Evolutionary conservation across 2,888 invertebrate species (phyloP).

Genomic region (Plagodis dolabraria): DNA sequence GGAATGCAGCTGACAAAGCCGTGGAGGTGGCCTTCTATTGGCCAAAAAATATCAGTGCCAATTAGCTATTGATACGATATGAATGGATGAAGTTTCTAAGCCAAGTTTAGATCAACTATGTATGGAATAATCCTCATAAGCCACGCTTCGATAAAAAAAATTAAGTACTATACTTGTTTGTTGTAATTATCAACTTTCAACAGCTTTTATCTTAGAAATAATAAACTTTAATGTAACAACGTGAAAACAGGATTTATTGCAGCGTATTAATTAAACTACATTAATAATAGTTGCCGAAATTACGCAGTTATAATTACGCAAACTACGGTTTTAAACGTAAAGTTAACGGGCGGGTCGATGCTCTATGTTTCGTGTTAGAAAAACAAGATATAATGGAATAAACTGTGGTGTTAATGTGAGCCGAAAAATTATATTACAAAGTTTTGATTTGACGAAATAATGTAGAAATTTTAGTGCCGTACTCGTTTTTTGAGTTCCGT

Average conservation of each 20-base stretch:
- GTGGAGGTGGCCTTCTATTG: too few species aligned
- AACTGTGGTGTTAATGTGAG: constrained; percentile 6
- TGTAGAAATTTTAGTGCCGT: background rate
- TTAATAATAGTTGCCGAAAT: constrained; percentile 22
- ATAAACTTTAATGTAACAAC: constrained; percentile 20
- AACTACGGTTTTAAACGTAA: constrained; percentile 27
- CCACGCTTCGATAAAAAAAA: too few species aligned
- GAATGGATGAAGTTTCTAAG: too few species aligned
- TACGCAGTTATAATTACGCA: constrained; percentile 26
- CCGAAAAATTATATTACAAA: constrained; percentile 15
- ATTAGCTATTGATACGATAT: too few species aligned
- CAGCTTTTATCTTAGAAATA: constrained; percentile 2
- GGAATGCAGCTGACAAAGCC: too few species aligned
- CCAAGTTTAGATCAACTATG: too few species aligned
- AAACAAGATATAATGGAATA: constrained; percentile 6
- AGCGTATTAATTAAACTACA: constrained; percentile 19
- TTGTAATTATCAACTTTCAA: constrained; percentile 5
- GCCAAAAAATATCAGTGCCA: too few species aligned
- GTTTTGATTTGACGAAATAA: constrained; percentile 5
- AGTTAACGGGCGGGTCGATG: constrained; percentile 20
- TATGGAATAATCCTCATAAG: too few species aligned
- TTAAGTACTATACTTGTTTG: background rate
- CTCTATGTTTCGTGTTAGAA: constrained; percentile 13
- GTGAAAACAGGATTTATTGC: constrained; percentile 25
- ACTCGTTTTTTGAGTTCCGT: background rate